Evolutionary conservation across 2,888 invertebrate genomes (phyloP).

Genomic region (Anaspis maculata): DNA sequence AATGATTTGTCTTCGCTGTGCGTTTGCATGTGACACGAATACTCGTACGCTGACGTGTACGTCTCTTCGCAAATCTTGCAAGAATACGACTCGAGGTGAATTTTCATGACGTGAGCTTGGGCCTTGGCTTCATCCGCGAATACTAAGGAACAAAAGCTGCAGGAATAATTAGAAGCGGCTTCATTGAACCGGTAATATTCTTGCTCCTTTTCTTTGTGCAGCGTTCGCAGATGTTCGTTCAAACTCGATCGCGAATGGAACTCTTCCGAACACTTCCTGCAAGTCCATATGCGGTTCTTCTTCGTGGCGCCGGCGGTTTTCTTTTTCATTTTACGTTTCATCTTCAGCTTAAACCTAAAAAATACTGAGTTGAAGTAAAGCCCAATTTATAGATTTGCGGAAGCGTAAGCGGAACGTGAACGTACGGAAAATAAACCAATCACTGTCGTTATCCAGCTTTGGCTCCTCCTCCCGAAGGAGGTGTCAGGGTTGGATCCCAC

Average conservation of each 20-base stretch:
- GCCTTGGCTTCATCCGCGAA: constrained; percentile 28
- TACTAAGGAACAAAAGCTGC: constrained; percentile 29
- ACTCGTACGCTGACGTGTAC: constrained; percentile 33
- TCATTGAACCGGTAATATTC: constrained; percentile 29
- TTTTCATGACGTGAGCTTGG: constrained; percentile 25
- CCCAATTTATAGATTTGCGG: no score
- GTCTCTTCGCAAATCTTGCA: constrained; percentile 29
- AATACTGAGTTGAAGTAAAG: no score
- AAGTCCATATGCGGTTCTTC: constrained; percentile 29
- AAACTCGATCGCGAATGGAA: constrained; percentile 26
- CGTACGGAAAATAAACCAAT: no score
- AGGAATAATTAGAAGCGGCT: constrained; percentile 25
- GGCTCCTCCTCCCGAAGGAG: no score
- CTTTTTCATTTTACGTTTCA: no score
- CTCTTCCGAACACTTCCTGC: constrained; percentile 28
- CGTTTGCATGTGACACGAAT: constrained; percentile 29
- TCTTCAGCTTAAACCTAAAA: no score
- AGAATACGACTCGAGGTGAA: constrained; percentile 39
- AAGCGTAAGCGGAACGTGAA: no score
- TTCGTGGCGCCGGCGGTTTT: no score
- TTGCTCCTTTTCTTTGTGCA: constrained; percentile 33
- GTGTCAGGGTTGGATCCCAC: no score
- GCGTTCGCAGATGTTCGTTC: constrained; percentile 29
- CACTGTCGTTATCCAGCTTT: no score
- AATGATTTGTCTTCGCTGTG: constrained; percentile 30